phyloP scores from a whole-genome alignment of 2,113 vertebrate genomes.

The Martes martes region DNA sequence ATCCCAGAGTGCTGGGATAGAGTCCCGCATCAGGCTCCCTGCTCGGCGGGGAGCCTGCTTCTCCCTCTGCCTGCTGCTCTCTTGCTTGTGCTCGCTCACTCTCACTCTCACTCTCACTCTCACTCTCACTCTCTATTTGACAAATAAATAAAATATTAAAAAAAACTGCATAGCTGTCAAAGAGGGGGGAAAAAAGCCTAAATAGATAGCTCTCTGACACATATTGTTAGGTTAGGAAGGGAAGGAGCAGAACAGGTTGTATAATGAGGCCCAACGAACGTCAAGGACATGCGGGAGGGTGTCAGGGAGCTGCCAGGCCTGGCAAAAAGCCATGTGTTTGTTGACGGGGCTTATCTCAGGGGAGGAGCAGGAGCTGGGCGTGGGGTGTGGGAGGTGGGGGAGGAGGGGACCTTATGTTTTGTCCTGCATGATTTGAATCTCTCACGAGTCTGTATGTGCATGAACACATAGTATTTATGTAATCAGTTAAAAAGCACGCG shows the following conservation, averaged over 20 bases:
- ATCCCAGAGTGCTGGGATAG: no score
- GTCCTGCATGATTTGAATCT: not conserved
- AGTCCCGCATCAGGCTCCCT: no score
- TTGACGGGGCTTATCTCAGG: not conserved
- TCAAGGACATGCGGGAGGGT: fast-evolving
- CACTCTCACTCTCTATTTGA: no score
- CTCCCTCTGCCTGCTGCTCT: no score
- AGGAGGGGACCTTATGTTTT: not conserved
- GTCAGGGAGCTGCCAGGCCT: not conserved
- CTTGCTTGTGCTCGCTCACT: no score
- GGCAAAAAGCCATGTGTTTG: not conserved
- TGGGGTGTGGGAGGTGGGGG: not conserved
- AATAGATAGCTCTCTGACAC: not conserved
- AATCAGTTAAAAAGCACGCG: not conserved
- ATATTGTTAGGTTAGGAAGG: not conserved
- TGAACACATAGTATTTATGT: not conserved
- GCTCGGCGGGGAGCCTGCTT: no score
- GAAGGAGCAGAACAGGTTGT: not conserved
- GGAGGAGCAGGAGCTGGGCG: not conserved
- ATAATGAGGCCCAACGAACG: not conserved
- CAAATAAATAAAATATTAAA: not conserved
- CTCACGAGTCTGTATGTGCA: not conserved
- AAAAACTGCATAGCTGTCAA: not conserved
- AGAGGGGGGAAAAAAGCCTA: not conserved
- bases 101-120: no score